Conservation (phyloP, 1,140 invertebrate genomes). For the Macrocentrus cingulum region DNA sequence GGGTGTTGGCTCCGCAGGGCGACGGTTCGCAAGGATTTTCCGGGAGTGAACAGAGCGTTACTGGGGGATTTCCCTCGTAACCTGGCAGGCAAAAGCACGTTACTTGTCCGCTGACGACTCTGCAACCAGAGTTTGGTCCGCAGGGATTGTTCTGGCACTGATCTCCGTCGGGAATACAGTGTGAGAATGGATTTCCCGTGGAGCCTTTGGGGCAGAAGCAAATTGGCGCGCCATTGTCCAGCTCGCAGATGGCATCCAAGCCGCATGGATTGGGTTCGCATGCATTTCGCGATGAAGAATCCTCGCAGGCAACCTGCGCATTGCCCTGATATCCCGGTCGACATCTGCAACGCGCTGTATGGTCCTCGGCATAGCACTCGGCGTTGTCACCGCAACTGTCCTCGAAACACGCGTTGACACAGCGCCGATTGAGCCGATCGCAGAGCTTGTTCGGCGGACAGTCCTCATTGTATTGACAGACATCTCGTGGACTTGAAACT, state of each 20-base stretch:
- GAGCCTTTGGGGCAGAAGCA: slow-evolving; percentile 87
- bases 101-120: slow-evolving; percentile 69
- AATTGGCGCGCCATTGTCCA: slow-evolving; percentile 82
- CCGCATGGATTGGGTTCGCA: slow-evolving; percentile 86
- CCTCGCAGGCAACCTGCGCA: slow-evolving; percentile 72
- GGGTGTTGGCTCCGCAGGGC: slow-evolving; percentile 85
- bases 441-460: slow-evolving; percentile 80
- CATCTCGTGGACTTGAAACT: slow-evolving; percentile 67
- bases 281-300: slow-evolving; percentile 66
- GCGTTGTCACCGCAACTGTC: slow-evolving; percentile 84
- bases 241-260: slow-evolving; percentile 78
- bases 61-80: slow-evolving; percentile 83
- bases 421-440: slow-evolving; percentile 78
- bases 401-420: slow-evolving; percentile 80
- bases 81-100: slow-evolving; percentile 85
- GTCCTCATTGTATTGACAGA: slow-evolving; percentile 89
- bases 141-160: slow-evolving; percentile 83
- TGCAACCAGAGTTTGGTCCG: slow-evolving; percentile 79
- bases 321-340: slow-evolving; percentile 75
- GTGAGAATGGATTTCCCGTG: slow-evolving; percentile 88
- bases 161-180: slow-evolving; percentile 87
- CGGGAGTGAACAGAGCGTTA: slow-evolving; percentile 66
- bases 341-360: slow-evolving; percentile 78
- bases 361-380: slow-evolving; percentile 75
- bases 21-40: slow-evolving; percentile 80